phyloP scores from a whole-genome alignment of 2,888 invertebrate species.

The Pammene aurita region DNA sequence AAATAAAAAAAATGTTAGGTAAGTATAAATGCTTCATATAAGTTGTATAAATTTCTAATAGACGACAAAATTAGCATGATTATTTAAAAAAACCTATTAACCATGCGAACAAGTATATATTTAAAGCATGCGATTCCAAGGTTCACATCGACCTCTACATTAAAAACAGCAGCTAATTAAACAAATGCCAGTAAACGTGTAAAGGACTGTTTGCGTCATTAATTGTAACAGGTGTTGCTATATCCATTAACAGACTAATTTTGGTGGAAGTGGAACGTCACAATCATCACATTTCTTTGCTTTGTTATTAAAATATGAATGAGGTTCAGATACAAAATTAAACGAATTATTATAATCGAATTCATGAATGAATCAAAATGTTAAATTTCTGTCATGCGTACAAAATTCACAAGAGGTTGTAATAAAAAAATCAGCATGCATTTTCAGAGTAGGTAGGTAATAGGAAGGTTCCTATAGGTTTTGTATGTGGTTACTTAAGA shows the following conservation, averaged over 20 bases:
- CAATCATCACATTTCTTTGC: slow-evolving; percentile 5
- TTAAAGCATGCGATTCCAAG: slow-evolving; percentile 27
- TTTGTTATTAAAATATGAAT: slow-evolving; percentile 1
- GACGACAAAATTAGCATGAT: no score
- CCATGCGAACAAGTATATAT: slow-evolving; percentile 13
- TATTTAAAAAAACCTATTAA: not conserved
- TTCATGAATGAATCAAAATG: no score
- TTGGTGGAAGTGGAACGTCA: slow-evolving; percentile 28
- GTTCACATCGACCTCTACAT: slow-evolving; percentile 10
- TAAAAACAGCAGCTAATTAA: slow-evolving; percentile 60
- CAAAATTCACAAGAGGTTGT: no score
- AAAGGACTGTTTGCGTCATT: slow-evolving; percentile 55
- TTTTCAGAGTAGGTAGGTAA: no score
- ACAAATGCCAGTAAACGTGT: slow-evolving; percentile 51
- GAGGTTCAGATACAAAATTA: slow-evolving; percentile 1
- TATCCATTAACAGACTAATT: slow-evolving; percentile 52
- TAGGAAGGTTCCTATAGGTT: no score
- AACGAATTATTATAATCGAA: not conserved
- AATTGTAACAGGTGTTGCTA: slow-evolving; percentile 45
- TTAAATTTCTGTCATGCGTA: no score
- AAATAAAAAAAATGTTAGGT: no score
- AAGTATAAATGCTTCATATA: no score
- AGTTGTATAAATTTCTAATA: no score
- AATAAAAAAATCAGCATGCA: no score
- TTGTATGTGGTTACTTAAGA: no score